Conservation (phyloP, 2,888 invertebrate species). For the Pharmacophagus antenor region DNA sequence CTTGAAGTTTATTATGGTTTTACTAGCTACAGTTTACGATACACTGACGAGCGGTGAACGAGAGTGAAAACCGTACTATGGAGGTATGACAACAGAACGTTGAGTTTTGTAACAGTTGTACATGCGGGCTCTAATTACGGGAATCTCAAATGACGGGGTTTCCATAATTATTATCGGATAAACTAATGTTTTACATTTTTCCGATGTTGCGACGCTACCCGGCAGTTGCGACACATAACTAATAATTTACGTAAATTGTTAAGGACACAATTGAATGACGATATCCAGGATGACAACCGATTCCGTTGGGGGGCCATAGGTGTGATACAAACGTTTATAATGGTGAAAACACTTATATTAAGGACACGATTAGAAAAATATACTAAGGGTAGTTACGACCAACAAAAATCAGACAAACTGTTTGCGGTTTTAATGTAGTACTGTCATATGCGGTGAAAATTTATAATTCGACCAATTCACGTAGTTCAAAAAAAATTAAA, state of each 20-base stretch:
- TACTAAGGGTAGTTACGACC: too few species aligned
- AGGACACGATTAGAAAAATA: neutral
- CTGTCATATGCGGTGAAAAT: too few species aligned
- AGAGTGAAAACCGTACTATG: conserved; percentile 70
- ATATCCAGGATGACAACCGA: conserved; percentile 41
- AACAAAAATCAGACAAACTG: too few species aligned
- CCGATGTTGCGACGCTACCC: conserved; percentile 47
- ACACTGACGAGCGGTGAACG: conserved; percentile 71
- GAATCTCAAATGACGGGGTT: conserved; percentile 42
- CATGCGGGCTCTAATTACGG: conserved; percentile 53
- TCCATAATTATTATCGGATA: conserved; percentile 33
- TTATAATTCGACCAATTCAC: too few species aligned
- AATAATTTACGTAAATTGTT: conserved; percentile 52
- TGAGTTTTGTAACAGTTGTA: conserved; percentile 52
- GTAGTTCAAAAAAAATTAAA: too few species aligned
- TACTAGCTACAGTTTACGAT: conserved; percentile 77
- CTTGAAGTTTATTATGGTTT: conserved; percentile 78
- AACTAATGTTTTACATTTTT: conserved; percentile 43
- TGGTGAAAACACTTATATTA: neutral
- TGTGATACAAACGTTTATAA: neutral
- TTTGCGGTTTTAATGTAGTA: too few species aligned
- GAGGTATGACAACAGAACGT: conserved; percentile 53
- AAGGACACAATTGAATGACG: conserved; percentile 44
- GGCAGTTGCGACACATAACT: conserved; percentile 34
- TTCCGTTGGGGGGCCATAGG: neutral